Base-by-base conservation (phyloP, 2,113 vertebrate species). In the Recurvirostra avosetta region DNA sequence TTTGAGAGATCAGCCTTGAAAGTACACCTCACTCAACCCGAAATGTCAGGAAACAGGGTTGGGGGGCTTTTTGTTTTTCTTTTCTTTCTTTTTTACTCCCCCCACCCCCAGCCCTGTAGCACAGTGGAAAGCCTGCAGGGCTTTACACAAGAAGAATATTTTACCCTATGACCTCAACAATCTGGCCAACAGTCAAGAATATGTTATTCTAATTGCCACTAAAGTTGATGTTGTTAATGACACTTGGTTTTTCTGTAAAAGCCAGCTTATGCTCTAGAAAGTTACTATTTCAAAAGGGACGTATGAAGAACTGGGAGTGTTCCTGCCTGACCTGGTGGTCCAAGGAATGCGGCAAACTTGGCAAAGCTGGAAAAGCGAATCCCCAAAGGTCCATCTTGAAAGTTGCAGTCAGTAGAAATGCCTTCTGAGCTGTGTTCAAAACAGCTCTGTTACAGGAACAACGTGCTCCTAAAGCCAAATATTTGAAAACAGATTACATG, bases 281-380 rank as follows among this genome's bases (percentile, higher is more conserved):
- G 86, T 77, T 86, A 65, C 41, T 65, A n/a, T 93, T 94, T 94
- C 82, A 89, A 75, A 89, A 59, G 58, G 74, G 63, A 93, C 13
- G 6, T 26, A 63, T 27, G 40, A 95, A 95, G 86, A 86, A 94
- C 45, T 43, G 77, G 83, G 92, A 87, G 92, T 84, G 91, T 91
- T 96, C 68, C 83, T 94, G 92, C 53, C 94, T 91, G 92, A 95
- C 88, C 94, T 74, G 90, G 95, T 96, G 90, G 94, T 94, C 95
- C 94, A 84, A 95, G 68, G 88, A 97, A 97, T 93, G 95, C 86
- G 92, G 90, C 82, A 94, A 95, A 96, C 73, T 95, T 95, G 95
- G 93, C 89, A 88, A 94, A 93, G 75, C 50, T 92, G 95, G 78
- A 70, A 86, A 92, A 91, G 45, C 9, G 6, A 95, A 94, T 77